Evolutionary conservation across 2,888 invertebrate species (phyloP).

Genomic region (Sphaerophoria rueppellii): DNA sequence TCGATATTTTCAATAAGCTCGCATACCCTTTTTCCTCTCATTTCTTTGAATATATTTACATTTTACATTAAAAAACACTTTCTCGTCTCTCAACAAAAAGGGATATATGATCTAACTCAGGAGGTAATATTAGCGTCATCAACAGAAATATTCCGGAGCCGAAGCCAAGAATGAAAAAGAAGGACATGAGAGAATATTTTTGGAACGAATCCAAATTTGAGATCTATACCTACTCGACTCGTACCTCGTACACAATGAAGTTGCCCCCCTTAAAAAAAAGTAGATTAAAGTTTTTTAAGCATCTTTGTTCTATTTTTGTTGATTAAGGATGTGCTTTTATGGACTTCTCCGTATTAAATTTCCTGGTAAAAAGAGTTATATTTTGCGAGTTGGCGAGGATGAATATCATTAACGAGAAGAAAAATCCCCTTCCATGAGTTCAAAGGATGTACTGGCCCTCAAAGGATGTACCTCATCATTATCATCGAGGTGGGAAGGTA

Average conservation of each 20-base stretch:
- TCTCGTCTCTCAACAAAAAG: background rate
- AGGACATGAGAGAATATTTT: slow-evolving; percentile 8
- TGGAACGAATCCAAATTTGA: slow-evolving; percentile 50
- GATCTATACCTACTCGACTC: background rate
- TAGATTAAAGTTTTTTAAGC: slow-evolving; percentile 14
- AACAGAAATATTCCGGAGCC: slow-evolving; percentile 18
- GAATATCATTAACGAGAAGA: slow-evolving; percentile 44
- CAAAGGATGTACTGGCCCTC: slow-evolving; percentile 35
- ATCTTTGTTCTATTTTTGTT: too few species aligned
- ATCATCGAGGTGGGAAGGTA: slow-evolving; percentile 30
- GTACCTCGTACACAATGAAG: background rate
- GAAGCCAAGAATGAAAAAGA: background rate
- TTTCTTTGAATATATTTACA: slow-evolving; percentile 7
- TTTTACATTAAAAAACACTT: background rate
- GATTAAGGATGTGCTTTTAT: background rate
- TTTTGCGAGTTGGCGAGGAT: background rate
- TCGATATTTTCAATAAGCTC: slow-evolving; percentile 1
- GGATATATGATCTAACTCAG: background rate
- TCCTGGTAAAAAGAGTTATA: background rate
- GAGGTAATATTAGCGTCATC: slow-evolving; percentile 37
- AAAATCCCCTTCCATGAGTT: slow-evolving; percentile 22
- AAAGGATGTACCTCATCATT: slow-evolving; percentile 16
- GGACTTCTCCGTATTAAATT: background rate
- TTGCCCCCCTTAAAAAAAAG: background rate
- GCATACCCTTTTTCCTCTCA: background rate